phyloP scores from a whole-genome alignment of 2,797 vertebrate species.

The Chrysocyon brachyurus region DNA sequence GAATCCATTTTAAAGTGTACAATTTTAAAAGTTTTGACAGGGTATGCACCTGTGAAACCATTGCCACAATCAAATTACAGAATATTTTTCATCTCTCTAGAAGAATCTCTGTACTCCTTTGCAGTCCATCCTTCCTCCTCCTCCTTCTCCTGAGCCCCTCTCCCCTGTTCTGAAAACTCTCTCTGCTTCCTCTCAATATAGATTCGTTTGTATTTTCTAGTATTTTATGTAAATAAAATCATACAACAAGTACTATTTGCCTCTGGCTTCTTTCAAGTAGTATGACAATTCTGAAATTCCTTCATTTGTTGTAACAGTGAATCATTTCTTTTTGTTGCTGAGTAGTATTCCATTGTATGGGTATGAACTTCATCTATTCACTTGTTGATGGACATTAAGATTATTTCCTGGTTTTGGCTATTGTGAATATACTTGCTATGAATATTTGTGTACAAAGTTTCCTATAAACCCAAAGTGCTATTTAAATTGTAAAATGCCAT shows the following conservation, averaged over 20 bases:
- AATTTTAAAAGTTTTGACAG: not conserved
- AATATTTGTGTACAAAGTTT: not conserved
- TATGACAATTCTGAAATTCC: not conserved
- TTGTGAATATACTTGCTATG: not conserved
- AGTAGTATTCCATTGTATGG: not conserved
- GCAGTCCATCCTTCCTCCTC: not conserved
- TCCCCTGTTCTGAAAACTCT: not conserved
- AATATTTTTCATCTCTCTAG: not conserved
- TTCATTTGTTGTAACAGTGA: not conserved
- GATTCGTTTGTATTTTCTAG: not conserved
- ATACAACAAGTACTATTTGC: not conserved
- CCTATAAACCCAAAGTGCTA: not conserved
- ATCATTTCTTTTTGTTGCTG: not conserved
- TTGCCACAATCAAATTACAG: not conserved
- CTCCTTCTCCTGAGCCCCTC: too few relatives aligned
- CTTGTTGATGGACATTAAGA: not conserved
- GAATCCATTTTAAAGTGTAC: not conserved
- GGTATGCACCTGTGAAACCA: not conserved
- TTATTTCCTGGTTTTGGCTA: not conserved
- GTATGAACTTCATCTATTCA: not conserved
- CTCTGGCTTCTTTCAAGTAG: not conserved
- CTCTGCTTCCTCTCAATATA: not conserved
- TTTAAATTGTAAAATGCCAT: constrained; percentile 41
- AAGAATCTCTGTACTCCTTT: not conserved
- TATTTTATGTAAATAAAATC: constrained; percentile 2